Base-by-base conservation (phyloP, 1,140 invertebrate species). In the Drosophila orena region DNA sequence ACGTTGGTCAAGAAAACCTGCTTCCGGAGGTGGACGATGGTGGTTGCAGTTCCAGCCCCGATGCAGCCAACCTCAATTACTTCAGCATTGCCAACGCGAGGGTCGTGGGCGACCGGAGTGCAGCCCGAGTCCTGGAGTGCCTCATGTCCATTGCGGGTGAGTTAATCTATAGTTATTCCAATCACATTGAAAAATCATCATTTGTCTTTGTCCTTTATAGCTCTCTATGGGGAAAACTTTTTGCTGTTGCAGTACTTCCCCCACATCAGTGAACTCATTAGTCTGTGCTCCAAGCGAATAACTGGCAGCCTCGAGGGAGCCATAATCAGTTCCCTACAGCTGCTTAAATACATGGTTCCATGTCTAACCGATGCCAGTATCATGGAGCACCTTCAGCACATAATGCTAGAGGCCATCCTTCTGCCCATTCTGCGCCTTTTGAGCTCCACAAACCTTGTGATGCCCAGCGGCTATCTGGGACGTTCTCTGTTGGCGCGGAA, bases 241-340 rank as follows among this genome's bases (percentile, higher is more conserved):
- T 96, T 99, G 75, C 94, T 99, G 37, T 93, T 98, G 37, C 98
- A 99, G 93, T 99, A 99, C 92, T 94, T 99, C 54, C 97, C 97
- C 1, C 97, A 98, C 91, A 96, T 98, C 92, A 95, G 95, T 12
- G 98, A 99, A 83, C 88, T 97, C 15, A 95, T 97, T 54, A 94
- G 94, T 5, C 93, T 96, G 3, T 97, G 96, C 70, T 95, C 96
- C 56, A 94, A 95, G 50, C 95, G 96, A 70, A 91, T 98, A 56
- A 98, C 97, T 1, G 93, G 94, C 10, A 97, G 95, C 81, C 93
- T 98, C 35, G 98, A 99, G 94, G 97, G 97, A 30, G 97, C 97
- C 2, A 94, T 98, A 3, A 95, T 98, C 55, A 97, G 97, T 3
- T 97, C 96, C 58, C 92, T 98, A 46, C 95, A 97, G 46, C 92